A percentile compares a stretch with the other conserved stretches of the same genome.
These are phyloP conservation scores for Orussus abietinus DNA, from an alignment of 1,140 invertebrate genomes.

Conservation along the genomic window DNA sequence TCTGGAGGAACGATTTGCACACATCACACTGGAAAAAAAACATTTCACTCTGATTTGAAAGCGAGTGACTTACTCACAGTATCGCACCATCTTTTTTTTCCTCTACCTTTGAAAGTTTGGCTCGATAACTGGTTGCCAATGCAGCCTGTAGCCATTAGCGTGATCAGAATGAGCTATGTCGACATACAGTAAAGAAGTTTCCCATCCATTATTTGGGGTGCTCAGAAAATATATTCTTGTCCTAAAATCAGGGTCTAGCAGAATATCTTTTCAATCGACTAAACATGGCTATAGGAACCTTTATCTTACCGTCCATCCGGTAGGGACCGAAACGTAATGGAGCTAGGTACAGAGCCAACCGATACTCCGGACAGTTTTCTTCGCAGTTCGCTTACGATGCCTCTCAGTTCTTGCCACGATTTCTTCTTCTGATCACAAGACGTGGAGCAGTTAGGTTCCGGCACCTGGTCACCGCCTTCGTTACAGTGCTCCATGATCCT, in stretches of 20 bases:
- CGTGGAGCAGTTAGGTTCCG: slow-evolving; percentile 15
- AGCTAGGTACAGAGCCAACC: slow-evolving; percentile 69
- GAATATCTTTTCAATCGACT: no score
- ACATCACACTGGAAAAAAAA: slow-evolving; percentile 41
- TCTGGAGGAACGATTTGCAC: slow-evolving; percentile 61
- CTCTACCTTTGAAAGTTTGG: slow-evolving; percentile 64
- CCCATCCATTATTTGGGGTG: slow-evolving; percentile 77
- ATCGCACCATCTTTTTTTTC: background rate
- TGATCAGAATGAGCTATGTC: slow-evolving; percentile 67
- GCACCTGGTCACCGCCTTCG: slow-evolving; percentile 19
- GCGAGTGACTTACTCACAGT: background rate
- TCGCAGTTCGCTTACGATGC: slow-evolving; percentile 76
- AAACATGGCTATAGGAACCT: background rate
- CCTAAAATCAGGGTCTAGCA: slow-evolving; percentile 47
- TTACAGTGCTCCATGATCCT: slow-evolving; percentile 29
- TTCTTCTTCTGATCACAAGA: no score
- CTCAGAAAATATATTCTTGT: slow-evolving; percentile 87
- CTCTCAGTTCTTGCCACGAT: slow-evolving; percentile 77
- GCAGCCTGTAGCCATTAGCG: slow-evolving; percentile 53
- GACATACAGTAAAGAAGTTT: slow-evolving; percentile 81
- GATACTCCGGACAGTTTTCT: slow-evolving; percentile 73
- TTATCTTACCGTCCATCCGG: slow-evolving; percentile 59
- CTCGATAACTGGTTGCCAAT: slow-evolving; percentile 71
- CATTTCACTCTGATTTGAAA: slow-evolving; percentile 3
- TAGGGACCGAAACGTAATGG: slow-evolving; percentile 73